Evolutionary conservation across 2,888 invertebrate species (phyloP), one percentile per base, ranked within the genome.

Genomic region (Minunthozetes semirufus): DNA sequence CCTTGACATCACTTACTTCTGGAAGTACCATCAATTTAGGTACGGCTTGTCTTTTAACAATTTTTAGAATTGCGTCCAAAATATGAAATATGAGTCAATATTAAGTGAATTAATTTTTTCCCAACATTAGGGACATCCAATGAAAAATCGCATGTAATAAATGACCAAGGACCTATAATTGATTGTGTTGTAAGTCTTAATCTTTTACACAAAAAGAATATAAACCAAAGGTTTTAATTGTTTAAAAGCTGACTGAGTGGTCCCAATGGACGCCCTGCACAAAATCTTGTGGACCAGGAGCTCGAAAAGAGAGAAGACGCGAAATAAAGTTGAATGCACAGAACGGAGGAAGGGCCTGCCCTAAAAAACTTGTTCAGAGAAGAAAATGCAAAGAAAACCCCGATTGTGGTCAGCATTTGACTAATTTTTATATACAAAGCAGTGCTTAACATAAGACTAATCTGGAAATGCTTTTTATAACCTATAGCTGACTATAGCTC

Each of bases 221-320:
- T 59, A 53, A 27, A 9, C 15, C 9, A 22, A 27, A 5, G 4
- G 25, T 22, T 59, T 59, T 19, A 0, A 15, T 17, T 29, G 33
- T n/a, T 27, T 33, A 17, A 17, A 33, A 75, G 75, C 33, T 92
- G 80, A 88, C 90, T 1, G 86, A 87, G 61, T 95, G 94, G 94
- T 87, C 91, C 38, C 87, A 88, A 71, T 95, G 94, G 94, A 88
- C 89, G 33, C 85, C 87, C 0, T 95, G 95, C 83, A 91, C 88
- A 80, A 89, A 88, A 5, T 85, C 88, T 22, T 94, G 94, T 83
- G 94, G 94, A 33, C 42, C 42, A 11, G 29, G 84, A 15, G 93
- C 93, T 19, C 86, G 86, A 80, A 87, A 89, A 78, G 87, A 87
- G 80, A 87, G 89, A 80, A 84, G 83, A 77, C 85, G 90, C 78